phyloP scores from a whole-genome alignment of 2,888 invertebrate species.

The Parnassius glacialis region DNA sequence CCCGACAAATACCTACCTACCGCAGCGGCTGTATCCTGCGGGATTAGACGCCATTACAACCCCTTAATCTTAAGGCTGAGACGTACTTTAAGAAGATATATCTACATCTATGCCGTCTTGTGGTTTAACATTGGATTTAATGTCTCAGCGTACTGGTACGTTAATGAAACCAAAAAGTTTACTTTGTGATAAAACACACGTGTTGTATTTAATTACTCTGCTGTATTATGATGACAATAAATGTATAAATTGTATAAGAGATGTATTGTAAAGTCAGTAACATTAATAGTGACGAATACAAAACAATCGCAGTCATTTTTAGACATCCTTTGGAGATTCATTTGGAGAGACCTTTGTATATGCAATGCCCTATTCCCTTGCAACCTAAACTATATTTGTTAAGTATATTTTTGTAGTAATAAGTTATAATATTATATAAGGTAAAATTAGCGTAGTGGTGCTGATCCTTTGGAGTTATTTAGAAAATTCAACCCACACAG shows the following conservation, averaged over 20 bases:
- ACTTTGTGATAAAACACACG: background rate
- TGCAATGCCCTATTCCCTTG: no score
- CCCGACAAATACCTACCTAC: conserved; percentile 66
- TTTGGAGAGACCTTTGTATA: no score
- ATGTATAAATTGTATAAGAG: background rate
- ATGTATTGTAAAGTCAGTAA: no score
- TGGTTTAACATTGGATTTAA: conserved; percentile 18
- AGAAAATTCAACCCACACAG: no score
- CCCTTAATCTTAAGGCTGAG: conserved; percentile 37
- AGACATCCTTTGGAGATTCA: no score
- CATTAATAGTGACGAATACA: no score
- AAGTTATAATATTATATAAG: no score
- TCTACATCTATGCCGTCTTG: conserved; percentile 11
- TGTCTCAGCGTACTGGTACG: conserved; percentile 4
- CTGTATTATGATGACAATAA: background rate
- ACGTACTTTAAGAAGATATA: conserved; percentile 17
- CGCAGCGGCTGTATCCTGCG: conserved; percentile 57
- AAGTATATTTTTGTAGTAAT: no score
- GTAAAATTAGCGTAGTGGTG: no score
- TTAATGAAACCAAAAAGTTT: conserved; percentile 17
- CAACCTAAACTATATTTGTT: no score
- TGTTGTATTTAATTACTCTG: background rate
- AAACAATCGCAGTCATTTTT: no score
- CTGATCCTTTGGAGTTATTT: no score
- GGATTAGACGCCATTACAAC: conserved; percentile 56